Conservation (phyloP, 2,888 invertebrate species). For the Lepetodrilus schrolli region DNA sequence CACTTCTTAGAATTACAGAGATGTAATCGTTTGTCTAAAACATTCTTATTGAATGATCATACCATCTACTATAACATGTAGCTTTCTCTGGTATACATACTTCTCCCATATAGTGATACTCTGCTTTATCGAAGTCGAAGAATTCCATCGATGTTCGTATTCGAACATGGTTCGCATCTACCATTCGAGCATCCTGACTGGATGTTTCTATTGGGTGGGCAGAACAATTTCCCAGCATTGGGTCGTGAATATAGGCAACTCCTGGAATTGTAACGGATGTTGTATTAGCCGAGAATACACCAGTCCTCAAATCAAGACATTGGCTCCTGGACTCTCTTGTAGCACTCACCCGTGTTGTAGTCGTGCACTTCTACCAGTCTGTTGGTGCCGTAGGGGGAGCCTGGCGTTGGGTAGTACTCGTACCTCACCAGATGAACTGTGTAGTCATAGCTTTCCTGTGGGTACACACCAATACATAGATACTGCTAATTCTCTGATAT, state of each 20-base stretch:
- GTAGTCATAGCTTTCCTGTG: conserved; percentile 53
- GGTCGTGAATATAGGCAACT: conserved; percentile 54
- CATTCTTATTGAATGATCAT: no score
- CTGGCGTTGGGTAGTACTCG: conserved; percentile 35
- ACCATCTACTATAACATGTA: no score
- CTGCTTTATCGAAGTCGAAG: conserved; percentile 53
- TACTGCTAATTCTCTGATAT: background rate
- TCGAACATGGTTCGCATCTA: conserved; percentile 43
- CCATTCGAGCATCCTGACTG: conserved; percentile 47
- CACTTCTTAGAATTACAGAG: no score
- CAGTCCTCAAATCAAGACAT: no score
- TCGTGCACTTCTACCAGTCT: conserved; percentile 53
- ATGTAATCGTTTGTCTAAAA: no score
- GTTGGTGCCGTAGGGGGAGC: conserved; percentile 41
- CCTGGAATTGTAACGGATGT: conserved; percentile 40
- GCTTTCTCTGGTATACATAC: no score
- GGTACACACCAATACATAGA: background rate
- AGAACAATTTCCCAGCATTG: conserved; percentile 49
- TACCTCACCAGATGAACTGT: conserved; percentile 45
- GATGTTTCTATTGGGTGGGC: conserved; percentile 38
- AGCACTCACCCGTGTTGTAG: conserved; percentile 50
- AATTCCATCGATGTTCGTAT: conserved; percentile 54
- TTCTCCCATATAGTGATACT: background rate
- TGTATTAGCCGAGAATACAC: no score
- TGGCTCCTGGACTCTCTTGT: no score